Base-by-base conservation (phyloP, 2,113 vertebrate species). In the Oncorhynchus masou region DNA sequence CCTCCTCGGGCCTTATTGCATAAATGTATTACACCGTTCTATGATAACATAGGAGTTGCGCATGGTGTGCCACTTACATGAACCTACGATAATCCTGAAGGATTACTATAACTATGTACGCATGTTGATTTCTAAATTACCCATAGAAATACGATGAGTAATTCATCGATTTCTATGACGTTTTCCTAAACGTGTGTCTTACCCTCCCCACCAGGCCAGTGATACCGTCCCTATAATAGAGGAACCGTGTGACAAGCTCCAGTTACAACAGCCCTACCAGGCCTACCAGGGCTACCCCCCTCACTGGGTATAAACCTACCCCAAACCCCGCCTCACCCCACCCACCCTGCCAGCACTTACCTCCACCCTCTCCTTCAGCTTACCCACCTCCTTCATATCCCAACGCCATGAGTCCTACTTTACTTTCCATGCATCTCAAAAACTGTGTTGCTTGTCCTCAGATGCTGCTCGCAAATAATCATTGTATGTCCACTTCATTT, bases 191-290 rank as follows among this genome's bases (percentile, higher is more conserved):
- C 13, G 24, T 92, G 68, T 90, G 73, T 84, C 91, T 94, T 94
- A 89, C 91, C 39, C 91, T 90, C 85, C 90, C 89, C 45, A 81
- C 86, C 84, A 96, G 95, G 96, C 94, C 0, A 93, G 92, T 88
- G 95, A 95, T 54, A 85, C 93, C 84, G 77, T 92, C 86, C 92
- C 95, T 82, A 90, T 88, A 45, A 89, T 92, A 81, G 94, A 96
- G 88, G 95, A 96, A 79, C 93, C 94, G 2, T 90, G 92, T 76
- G 94, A 96, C 62, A 86, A 90, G 79, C 89, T 91, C 72, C 94
- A 91, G 88, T 91, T 91, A 80, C 92, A 84, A 75, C 93, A 91
- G 90, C 83, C 92, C 77, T 94, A 89, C 88, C 51, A 88, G 31
- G 89, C 92, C 79, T 91, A 87, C 86, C 91, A 88, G 85, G 78